Evolutionary conservation across 2,113 vertebrate species (phyloP).

Genomic region (Crotalus tigris): DNA sequence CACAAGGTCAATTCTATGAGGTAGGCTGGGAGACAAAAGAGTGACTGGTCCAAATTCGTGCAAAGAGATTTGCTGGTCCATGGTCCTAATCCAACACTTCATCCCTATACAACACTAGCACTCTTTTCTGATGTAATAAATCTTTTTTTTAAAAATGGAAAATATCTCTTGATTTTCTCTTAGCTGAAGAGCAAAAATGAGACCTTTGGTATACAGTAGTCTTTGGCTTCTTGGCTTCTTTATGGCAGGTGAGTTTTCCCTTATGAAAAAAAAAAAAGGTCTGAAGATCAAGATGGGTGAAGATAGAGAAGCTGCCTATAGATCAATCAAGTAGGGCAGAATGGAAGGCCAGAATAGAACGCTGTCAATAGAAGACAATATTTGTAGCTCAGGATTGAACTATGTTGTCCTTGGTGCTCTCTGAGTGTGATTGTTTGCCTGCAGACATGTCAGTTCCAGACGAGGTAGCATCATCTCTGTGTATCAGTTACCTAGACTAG

Average conservation of each 20-base stretch:
- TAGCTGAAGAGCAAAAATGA: not conserved
- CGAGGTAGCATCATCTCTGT: not conserved
- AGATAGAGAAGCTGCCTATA: not conserved
- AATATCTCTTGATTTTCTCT: not conserved
- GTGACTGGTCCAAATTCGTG: not conserved
- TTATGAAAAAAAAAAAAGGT: not conserved
- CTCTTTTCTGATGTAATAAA: not conserved
- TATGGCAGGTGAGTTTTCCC: not conserved
- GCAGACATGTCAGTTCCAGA: not conserved
- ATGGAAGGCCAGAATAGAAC: not conserved
- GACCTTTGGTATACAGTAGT: not conserved
- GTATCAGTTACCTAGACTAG: not conserved
- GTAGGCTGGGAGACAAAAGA: not conserved
- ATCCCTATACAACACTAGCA: not conserved
- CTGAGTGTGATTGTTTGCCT: not conserved
- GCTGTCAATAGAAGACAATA: not conserved
- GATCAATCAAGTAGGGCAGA: not conserved
- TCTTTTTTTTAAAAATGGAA: not conserved
- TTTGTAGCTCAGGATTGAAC: not conserved
- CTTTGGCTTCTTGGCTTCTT: not conserved
- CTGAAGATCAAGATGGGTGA: not conserved
- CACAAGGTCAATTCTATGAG: not conserved
- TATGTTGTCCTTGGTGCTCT: not conserved
- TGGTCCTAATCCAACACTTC: not conserved
- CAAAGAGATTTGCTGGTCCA: not conserved